Evolutionary conservation across 2,888 invertebrate species (phyloP).

Genomic region (Leucozona laternaria): DNA sequence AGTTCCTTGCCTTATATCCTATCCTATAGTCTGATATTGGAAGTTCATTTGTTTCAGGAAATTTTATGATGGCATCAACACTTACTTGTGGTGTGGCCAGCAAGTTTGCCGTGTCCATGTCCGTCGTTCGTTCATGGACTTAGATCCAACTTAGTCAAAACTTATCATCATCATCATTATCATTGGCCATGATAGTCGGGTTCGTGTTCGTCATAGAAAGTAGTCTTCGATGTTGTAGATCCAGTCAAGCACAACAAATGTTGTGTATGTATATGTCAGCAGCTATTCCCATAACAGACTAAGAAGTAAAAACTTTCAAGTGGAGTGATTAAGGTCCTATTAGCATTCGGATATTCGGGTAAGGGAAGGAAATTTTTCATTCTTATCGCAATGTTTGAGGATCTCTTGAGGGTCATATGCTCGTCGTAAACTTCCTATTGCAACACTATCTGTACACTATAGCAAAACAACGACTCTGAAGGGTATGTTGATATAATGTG

Average conservation of each 20-base stretch:
- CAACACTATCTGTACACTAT: conserved; percentile 28
- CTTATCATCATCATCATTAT: conserved; percentile 57
- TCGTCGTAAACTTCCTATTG: conserved; percentile 56
- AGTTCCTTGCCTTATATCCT: conserved; percentile 36
- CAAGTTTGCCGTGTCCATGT: conserved; percentile 52
- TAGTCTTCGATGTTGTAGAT: background rate
- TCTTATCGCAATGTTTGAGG: conserved; percentile 68
- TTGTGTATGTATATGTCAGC: no score
- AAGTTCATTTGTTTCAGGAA: conserved; percentile 73
- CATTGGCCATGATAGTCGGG: conserved; percentile 41
- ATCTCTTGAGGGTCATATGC: conserved; percentile 57
- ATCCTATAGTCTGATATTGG: conserved; percentile 59
- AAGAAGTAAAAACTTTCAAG: conserved; percentile 67
- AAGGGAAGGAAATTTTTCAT: conserved; percentile 59
- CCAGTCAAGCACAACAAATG: conserved; percentile 25
- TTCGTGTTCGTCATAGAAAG: conserved; percentile 47
- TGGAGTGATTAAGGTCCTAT: conserved; percentile 73
- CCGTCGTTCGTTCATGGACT: conserved; percentile 42
- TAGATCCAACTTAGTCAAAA: conserved; percentile 63
- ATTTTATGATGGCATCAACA: conserved; percentile 73
- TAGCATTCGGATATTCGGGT: conserved; percentile 42
- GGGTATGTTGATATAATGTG: conserved; percentile 57
- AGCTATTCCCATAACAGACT: conserved; percentile 24
- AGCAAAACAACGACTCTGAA: conserved; percentile 17
- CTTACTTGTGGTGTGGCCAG: conserved; percentile 68